Base-by-base conservation (phyloP, 92 coral and sea anemone species). In the Phenganax stokvisi region DNA sequence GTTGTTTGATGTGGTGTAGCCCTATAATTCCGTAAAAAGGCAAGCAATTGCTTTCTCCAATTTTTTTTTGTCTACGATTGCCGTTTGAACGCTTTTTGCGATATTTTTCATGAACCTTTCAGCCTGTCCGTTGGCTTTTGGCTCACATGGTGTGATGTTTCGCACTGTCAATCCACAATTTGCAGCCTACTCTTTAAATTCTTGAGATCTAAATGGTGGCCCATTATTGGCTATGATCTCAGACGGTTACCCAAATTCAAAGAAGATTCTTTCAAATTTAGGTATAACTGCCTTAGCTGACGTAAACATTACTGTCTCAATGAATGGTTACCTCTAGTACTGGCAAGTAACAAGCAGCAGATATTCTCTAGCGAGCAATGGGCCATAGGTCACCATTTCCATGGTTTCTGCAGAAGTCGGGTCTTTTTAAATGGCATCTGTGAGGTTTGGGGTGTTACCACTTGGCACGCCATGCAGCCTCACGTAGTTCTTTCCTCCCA, bases 381-480 rank as follows among this genome's bases (percentile, higher is more conserved):
- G 90, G 15, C 87, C 82, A 84, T 84, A 87, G 58, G 25, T 20
- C 25, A 20, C 25, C 25, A 20, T 20, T 20, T 20, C 25, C 25
- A 20, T 20, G 25, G 25, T 20, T 20, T 20, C 25, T 20, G 25
- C 15, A 85, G 77, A 17, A 84, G 17, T 30, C 57, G 82, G 7
- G 84, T 57, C 84, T 77, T 76, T 15, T 71, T 71, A 25, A 87
- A 54, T 54, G 85, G 82, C 65, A 77, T 80, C 16, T 69, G 30
- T 54, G 84, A 74, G 3, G 52, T 65, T 16, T 74, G 25, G 17
- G 57, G 20, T 7, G 82, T 87, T 28, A 83, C 85, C 15, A 84
- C 85, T 55, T 84, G 87, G 82, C 89, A 83, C 9, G 84, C 83
- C 71, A 75, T 83, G 84, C 87, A 86, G 72, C 82, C 81, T 56